Evolutionary conservation across 2,888 invertebrate species (phyloP), one percentile per base, ranked within the genome.

Genomic region (Smittia aterrima): DNA sequence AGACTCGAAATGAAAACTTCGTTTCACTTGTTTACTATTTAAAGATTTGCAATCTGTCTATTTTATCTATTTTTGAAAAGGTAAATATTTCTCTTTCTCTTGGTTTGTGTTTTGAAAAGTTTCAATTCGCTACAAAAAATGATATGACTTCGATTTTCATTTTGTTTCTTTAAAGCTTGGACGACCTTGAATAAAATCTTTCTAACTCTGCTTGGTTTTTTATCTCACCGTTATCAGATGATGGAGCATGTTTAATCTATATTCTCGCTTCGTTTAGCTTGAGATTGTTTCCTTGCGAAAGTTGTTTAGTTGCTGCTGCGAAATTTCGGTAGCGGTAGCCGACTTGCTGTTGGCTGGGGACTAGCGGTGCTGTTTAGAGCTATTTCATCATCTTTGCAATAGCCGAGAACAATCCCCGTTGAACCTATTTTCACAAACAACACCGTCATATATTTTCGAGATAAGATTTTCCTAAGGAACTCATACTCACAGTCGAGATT

Each of bases 321-420:
- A 53, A 74, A 74, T 66, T 74, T 64, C 1, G 74, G 74, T 24
- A 74, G 40, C 22, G 74, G 74, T 18, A 74, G 16, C 40, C 58
- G 54, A 11, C 22, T 20, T 4, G 25, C n/a, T n/a, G n/a, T 73
- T 38, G 75, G 20, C 11, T 58, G 58, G 41, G 11, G 40, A 53
- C 74, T 7, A n/a, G 38, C 58, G 27, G 76, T 77, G 40, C 68
- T 22, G 70, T 75, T 75, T 41, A 58, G 16, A 4, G 58, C 32
- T 20, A 40, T 53, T 24, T 72, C 70, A 40, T 75, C 76, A 58
- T 76, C 74, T 76, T 81, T 82, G 76, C 83, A 83, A 76, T 83
- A 83, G 66, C 79, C 82, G 79, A 83, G 78, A 67, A 83, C 83
- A 77, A 83, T 81, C 75, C 82, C 83, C 40, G 83, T 78, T 11